Evolutionary conservation across 1,140 invertebrate genomes (phyloP).

Genomic region (Charaxes varanes): DNA sequence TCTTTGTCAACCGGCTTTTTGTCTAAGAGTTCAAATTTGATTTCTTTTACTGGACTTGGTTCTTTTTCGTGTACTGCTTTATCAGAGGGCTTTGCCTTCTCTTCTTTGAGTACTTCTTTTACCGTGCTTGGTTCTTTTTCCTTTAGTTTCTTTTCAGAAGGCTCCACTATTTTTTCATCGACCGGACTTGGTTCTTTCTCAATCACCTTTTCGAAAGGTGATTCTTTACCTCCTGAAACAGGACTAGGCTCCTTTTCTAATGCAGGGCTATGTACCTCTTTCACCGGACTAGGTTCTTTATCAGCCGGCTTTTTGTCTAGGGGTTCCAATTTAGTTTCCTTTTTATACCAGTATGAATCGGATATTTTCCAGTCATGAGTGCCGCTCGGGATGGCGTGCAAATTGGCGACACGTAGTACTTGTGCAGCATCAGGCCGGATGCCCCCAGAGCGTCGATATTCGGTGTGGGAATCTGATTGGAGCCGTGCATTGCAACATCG

Average conservation of each 20-base stretch:
- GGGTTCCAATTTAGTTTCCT: too few species aligned
- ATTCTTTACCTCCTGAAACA: neutral
- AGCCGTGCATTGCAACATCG: slow-evolving; percentile 95
- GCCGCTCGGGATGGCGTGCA: slow-evolving; percentile 88
- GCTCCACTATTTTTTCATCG: neutral
- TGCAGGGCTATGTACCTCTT: neutral
- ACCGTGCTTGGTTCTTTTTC: slow-evolving; percentile 9
- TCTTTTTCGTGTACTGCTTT: neutral
- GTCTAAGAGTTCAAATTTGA: neutral
- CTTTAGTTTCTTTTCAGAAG: neutral
- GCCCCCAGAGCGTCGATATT: slow-evolving; percentile 92
- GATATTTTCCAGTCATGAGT: slow-evolving; percentile 91
- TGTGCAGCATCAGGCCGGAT: slow-evolving; percentile 84
- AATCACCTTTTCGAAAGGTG: neutral
- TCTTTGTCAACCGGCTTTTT: neutral
- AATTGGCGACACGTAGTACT: slow-evolving; percentile 89
- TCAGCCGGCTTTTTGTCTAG: neutral
- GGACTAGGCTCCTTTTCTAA: slow-evolving; percentile 13
- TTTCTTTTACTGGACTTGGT: slow-evolving; percentile 5
- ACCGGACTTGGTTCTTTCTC: slow-evolving; percentile 14
- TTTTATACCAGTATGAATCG: slow-evolving; percentile 91
- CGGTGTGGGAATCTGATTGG: slow-evolving; percentile 91
- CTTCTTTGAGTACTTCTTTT: slow-evolving; percentile 3
- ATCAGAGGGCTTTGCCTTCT: neutral
- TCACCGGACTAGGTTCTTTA: slow-evolving; percentile 1